These are phyloP conservation scores for Platygyra sinensis DNA, from an alignment of 64 coral and sea anemone species.

Conservation along the genomic window DNA sequence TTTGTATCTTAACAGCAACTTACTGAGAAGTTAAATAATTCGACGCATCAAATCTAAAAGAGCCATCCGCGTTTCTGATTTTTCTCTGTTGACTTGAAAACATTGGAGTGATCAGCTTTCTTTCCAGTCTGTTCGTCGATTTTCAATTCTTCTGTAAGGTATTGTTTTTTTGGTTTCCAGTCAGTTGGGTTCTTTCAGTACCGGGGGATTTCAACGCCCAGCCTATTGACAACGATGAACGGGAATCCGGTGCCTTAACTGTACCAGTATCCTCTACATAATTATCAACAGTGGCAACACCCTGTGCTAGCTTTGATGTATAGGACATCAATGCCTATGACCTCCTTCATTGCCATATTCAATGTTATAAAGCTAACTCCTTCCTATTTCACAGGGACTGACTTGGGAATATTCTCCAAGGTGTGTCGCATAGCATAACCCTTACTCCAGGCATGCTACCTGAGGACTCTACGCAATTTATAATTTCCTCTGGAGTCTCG, in stretches of 20 bases:
- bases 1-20: no score
- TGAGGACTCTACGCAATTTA: no score
- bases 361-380: conserved; percentile 53
- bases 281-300: not conserved
- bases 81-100: conserved; percentile 26
- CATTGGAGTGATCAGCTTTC: conserved; percentile 50
- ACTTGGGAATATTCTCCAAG: not conserved
- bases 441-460: no score
- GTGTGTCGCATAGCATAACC: no score
- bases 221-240: conserved; percentile 1
- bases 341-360: conserved; percentile 7
- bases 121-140: conserved; percentile 20
- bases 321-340: no score
- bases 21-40: conserved; percentile 26
- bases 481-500: no score
- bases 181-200: not conserved
- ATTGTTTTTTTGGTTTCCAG: conserved; percentile 13
- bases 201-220: conserved; percentile 15
- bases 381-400: conserved; percentile 54
- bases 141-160: conserved; percentile 24
- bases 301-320: conserved; percentile 48
- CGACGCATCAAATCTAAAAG: not conserved
- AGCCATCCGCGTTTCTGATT: conserved; percentile 21
- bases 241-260: not conserved
- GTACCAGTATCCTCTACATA: not conserved